Evolutionary conservation across 2,888 invertebrate genomes (phyloP).

Genomic region (Lordiphosa fenestrarum): DNA sequence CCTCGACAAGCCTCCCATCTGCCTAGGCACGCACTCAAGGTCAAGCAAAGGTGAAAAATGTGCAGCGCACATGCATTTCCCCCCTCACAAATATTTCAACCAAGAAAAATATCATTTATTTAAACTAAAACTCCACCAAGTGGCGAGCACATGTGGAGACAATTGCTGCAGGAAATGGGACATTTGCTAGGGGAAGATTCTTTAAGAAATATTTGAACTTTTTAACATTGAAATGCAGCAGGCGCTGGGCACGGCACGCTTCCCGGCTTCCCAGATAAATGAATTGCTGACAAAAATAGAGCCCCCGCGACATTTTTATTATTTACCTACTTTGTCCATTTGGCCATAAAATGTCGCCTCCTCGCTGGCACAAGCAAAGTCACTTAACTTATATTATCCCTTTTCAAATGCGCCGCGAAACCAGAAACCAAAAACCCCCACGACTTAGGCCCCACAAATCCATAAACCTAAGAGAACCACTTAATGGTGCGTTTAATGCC

Average conservation of each 20-base stretch:
- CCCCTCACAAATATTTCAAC: constrained; percentile 24
- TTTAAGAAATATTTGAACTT: constrained; percentile 67
- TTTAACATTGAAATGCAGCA: constrained; percentile 68
- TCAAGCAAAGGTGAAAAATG: constrained; percentile 74
- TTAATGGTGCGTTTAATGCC: constrained; percentile 63
- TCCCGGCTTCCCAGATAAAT: constrained; percentile 56
- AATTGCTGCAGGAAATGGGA: constrained; percentile 72
- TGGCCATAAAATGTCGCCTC: constrained; percentile 9
- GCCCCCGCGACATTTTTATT: constrained; percentile 36
- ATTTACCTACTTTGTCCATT: constrained; percentile 10
- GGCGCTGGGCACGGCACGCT: constrained; percentile 53
- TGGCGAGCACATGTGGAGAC: constrained; percentile 54
- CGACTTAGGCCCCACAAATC: constrained; percentile 25
- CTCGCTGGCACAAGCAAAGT: constrained; percentile 38
- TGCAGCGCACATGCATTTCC: constrained; percentile 54
- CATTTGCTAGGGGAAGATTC: constrained; percentile 56
- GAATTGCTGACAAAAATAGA: constrained; percentile 71
- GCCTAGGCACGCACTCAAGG: constrained; percentile 58
- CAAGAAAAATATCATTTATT: constrained; percentile 54
- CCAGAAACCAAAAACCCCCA: constrained; percentile 10
- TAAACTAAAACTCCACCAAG: constrained; percentile 48
- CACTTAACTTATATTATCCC: constrained; percentile 57
- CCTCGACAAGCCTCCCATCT: constrained; percentile 21
- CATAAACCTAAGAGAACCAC: constrained; percentile 48
- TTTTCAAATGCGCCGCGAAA: constrained; percentile 37